Base-by-base conservation (phyloP, 2,113 vertebrate genomes). In the Anarhynchus alexandrinus region DNA sequence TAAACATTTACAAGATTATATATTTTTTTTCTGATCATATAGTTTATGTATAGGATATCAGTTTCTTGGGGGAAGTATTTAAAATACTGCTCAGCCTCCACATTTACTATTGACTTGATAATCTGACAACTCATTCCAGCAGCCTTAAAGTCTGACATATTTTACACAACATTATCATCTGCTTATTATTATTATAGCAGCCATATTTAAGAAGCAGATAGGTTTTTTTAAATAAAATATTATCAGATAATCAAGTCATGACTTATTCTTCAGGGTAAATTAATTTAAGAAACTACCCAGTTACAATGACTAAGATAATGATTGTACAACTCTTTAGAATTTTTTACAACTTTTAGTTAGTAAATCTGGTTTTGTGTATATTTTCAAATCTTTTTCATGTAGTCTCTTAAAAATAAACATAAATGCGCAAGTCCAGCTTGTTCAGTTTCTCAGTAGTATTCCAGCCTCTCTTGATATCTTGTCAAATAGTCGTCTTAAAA, bases 381-480 rank as follows among this genome's bases (percentile, higher is more conserved):
- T 97, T 98, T 98, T 98, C 96, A 97, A 97, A 97, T 97, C 95
- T 97, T 98, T 98, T 97, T 97, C 98, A 97, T 89, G 97, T 96
- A 98, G 98, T 98, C 98, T 98, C 95, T 98, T 98, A 98, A 98
- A 97, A 98, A 98, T 98, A 98, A 98, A 98, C 96, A 98, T 98
- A 98, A 97, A 98, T 96, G 97, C 98, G 98, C 98, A 99, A 99
- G 99, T 99, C 99, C 99, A 99, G 99, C 99, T 99, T 99, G 99
- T 98, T 99, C 98, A 98, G 98, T 98, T 98, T 98, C 98, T 98
- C 98, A 98, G 98, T 98, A 98, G 98, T 98, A 98, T 98, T 98
- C 98, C 98, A 98, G 98, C 98, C 98, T 98, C 96, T 98, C 97
- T 98, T 97, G 95, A 88, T 97, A 97, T 77, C 93, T 94, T 91